A percentile compares a stretch with the other conserved stretches of the same genome.
phyloP scores from a whole-genome alignment of 2,113 vertebrate genomes.

The Meles meles region DNA sequence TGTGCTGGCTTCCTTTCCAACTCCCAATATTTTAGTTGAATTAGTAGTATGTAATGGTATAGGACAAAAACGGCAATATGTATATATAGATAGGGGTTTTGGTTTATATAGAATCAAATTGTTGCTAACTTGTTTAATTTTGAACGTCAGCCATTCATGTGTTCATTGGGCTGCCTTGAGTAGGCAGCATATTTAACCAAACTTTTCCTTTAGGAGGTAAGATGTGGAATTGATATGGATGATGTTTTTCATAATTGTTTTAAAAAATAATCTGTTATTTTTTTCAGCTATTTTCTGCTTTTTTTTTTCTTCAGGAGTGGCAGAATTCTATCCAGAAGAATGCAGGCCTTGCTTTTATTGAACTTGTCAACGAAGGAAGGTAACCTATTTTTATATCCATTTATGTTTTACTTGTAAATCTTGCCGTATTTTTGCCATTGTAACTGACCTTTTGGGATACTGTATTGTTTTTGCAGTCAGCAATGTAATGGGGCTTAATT shows the following conservation, averaged over 20 bases:
- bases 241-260: conserved; percentile 2
- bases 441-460: background rate
- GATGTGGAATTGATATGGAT: background rate
- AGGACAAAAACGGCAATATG: background rate
- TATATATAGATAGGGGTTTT: background rate
- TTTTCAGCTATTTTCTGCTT: conserved; percentile 51
- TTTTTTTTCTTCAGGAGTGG: conserved; percentile 86
- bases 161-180: background rate
- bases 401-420: conserved; percentile 24
- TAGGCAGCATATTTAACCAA: background rate
- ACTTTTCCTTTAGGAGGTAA: background rate
- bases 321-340: conserved; percentile 97
- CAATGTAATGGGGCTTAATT: background rate
- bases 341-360: conserved; percentile 91
- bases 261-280: conserved; percentile 26
- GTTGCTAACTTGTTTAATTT: background rate
- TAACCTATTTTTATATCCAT: conserved; percentile 73
- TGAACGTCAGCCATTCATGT: background rate
- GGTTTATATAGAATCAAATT: background rate
- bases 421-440: background rate
- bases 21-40: background rate
- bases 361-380: conserved; percentile 94
- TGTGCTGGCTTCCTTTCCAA: background rate
- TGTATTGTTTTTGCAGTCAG: background rate
- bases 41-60: background rate